These are phyloP conservation scores for rat (Rattus norvegicus) DNA, from an alignment of 2,113 vertebrate species.

Conservation along the genomic window GRCr8 NC_086022.1:45754001-45754500, in stretches of 20 bases:
- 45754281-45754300: conserved; percentile 97
- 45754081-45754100: conserved; percentile 93
- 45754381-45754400: conserved; percentile 91
- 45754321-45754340: conserved; percentile 93
- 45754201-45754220: conserved; percentile 96
- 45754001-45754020: conserved; percentile 94
- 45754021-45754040: conserved; percentile 92
- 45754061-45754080: conserved; percentile 94
- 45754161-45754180: conserved; percentile 97
- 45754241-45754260: conserved; percentile 94
- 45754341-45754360: conserved; percentile 89
- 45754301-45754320: conserved; percentile 92
- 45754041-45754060: conserved; percentile 91
- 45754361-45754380: conserved; percentile 87
- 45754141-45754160: conserved; percentile 94
- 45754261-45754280: conserved; percentile 97
- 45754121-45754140: conserved; percentile 95
- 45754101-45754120: conserved; percentile 94
- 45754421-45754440: conserved; percentile 89
- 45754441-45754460: conserved; percentile 94
- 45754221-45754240: conserved; percentile 95
- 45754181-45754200: conserved; percentile 94
- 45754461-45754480: conserved; percentile 93
- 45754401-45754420: conserved; percentile 84
- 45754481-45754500: conserved; percentile 85